phyloP scores from a whole-genome alignment of 2,888 invertebrate genomes.

The Cantharis nigra region DNA sequence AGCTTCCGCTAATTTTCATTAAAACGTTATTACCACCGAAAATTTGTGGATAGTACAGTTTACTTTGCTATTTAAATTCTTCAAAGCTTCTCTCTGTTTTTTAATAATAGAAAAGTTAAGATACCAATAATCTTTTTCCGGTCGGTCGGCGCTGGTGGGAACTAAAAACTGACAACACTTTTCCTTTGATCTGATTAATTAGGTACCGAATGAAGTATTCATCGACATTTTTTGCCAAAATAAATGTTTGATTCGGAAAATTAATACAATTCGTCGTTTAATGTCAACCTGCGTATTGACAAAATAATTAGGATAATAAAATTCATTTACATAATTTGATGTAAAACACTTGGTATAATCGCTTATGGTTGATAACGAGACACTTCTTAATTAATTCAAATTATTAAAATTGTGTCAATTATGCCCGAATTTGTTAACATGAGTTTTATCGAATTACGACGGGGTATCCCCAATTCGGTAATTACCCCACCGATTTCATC shows the following conservation, averaged over 20 bases:
- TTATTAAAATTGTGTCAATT: background rate
- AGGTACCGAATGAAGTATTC: background rate
- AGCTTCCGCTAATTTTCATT: conserved; percentile 20
- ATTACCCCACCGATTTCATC: background rate
- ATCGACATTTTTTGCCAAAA: background rate
- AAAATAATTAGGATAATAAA: background rate
- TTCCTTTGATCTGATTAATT: background rate
- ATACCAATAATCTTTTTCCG: background rate
- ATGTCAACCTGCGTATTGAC: background rate
- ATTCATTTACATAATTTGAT: background rate
- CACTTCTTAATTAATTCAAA: background rate
- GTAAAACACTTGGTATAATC: background rate
- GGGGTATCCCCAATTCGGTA: background rate
- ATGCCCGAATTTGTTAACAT: background rate
- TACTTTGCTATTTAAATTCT: conserved; percentile 8
- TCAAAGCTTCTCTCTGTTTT: conserved; percentile 5
- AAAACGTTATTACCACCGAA: conserved; percentile 10
- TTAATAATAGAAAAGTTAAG: background rate
- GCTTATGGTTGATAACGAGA: background rate
- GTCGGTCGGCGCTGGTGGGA: background rate
- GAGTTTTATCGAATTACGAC: background rate
- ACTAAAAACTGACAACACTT: background rate
- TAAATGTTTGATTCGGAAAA: background rate
- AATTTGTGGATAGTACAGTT: conserved; percentile 9
- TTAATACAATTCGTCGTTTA: background rate